Conservation (phyloP, 2,113 vertebrate species). For the Tretioscincus oriximinensis region DNA sequence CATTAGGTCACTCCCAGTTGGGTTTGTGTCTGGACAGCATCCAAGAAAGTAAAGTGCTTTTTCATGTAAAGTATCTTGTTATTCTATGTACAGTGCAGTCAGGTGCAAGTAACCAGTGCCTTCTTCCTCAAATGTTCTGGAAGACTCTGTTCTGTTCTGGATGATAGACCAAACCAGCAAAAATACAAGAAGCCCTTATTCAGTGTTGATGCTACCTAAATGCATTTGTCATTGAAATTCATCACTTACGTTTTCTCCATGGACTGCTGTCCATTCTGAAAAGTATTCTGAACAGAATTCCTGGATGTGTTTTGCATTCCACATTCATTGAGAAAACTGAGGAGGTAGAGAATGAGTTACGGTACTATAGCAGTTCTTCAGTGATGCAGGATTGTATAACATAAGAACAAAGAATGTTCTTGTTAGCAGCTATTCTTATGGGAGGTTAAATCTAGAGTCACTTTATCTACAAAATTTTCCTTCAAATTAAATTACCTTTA, state of each 20-base stretch:
- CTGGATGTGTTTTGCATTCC: neutral
- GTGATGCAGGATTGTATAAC: neutral
- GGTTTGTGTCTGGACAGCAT: too few species aligned
- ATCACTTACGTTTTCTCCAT: neutral
- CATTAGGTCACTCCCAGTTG: too few species aligned
- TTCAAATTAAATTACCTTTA: slow-evolving; percentile 19
- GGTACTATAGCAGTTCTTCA: neutral
- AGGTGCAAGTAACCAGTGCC: neutral
- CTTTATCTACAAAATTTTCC: slow-evolving; percentile 15
- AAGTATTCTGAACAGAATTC: neutral
- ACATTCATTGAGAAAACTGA: neutral
- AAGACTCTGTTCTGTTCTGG: neutral
- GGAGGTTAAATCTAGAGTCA: slow-evolving; percentile 1
- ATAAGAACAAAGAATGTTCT: neutral
- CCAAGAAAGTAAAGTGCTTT: neutral
- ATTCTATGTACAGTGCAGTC: neutral
- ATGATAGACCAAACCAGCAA: too few species aligned
- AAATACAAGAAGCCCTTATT: too few species aligned
- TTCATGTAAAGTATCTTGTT: neutral
- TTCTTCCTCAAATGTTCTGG: neutral
- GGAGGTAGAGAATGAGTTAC: neutral
- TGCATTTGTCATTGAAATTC: neutral
- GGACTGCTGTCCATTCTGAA: neutral
- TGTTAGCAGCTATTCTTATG: slow-evolving; percentile 12
- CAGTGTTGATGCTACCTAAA: too few species aligned